A percentile compares a stretch with the other conserved stretches of the same genome.
phyloP scores from a whole-genome alignment of 1,140 invertebrate species.

The Anoplophora glabripennis region DNA sequence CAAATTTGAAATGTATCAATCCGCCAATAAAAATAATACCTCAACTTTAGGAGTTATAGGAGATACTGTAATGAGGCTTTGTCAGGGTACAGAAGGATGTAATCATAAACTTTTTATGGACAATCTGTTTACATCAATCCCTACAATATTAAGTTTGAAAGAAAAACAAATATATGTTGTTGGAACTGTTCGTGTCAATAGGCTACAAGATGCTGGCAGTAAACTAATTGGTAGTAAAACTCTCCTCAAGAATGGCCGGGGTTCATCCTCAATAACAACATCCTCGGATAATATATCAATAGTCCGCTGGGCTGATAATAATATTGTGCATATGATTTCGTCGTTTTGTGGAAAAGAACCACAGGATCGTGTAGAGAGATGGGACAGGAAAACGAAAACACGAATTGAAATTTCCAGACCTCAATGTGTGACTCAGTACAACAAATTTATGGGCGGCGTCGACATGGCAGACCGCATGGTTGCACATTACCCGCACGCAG shows the following conservation, averaged over 20 bases:
- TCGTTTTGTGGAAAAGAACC: constrained; percentile 27
- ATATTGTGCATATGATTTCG: constrained; percentile 27
- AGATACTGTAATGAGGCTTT: constrained; percentile 23
- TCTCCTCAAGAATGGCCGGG: constrained; percentile 24
- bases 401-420: constrained; percentile 28
- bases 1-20: constrained; percentile 33
- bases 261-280: constrained; percentile 17
- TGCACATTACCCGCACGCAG: too few species aligned
- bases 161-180: background rate
- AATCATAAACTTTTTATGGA: constrained; percentile 29
- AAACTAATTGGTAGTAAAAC: constrained; percentile 19
- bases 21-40: constrained; percentile 22
- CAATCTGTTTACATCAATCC: constrained; percentile 27
- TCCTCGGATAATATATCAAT: constrained; percentile 17
- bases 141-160: constrained; percentile 16
- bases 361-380: constrained; percentile 18
- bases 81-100: constrained; percentile 14
- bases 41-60: constrained; percentile 25
- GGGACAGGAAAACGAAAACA: constrained; percentile 26
- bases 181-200: constrained; percentile 1
- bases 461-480: too few species aligned
- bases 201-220: background rate
- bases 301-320: constrained; percentile 34
- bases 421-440: too few species aligned
- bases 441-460: too few species aligned